Evolutionary conservation across 2,888 invertebrate genomes (phyloP).

Genomic region (Calameuta pallipes): DNA sequence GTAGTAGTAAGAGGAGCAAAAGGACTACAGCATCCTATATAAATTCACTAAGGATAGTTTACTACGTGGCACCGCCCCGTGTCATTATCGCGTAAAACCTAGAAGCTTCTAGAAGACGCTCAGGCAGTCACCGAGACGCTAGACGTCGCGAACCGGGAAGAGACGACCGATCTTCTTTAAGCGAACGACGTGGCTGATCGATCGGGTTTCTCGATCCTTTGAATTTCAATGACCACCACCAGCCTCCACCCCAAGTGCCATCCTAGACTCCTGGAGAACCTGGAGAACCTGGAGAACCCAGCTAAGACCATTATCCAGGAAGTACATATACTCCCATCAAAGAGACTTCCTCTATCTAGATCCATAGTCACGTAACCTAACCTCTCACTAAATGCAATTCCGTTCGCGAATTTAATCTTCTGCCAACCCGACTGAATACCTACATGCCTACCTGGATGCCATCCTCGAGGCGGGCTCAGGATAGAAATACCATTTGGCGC

Average conservation of each 20-base stretch:
- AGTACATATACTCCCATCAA: not conserved
- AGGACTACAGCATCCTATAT: slow-evolving; percentile 32
- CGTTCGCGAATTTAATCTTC: not conserved
- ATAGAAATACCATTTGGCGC: not conserved
- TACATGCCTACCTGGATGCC: not conserved
- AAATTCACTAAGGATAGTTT: slow-evolving; percentile 61
- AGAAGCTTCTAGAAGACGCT: slow-evolving; percentile 24
- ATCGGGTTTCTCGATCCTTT: slow-evolving; percentile 24
- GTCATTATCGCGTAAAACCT: slow-evolving; percentile 55
- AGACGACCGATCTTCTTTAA: slow-evolving; percentile 1
- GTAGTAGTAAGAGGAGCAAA: not conserved
- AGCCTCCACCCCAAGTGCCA: not conserved
- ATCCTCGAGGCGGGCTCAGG: not conserved
- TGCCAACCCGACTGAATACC: not conserved
- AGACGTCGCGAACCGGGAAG: slow-evolving; percentile 12
- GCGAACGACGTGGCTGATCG: not conserved
- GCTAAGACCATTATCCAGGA: not conserved
- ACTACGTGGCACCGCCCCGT: slow-evolving; percentile 60
- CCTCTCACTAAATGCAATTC: not conserved
- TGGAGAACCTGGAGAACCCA: not conserved
- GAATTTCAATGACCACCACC: slow-evolving; percentile 21
- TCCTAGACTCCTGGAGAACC: not conserved
- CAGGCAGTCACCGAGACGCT: slow-evolving; percentile 11
- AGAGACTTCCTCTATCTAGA: not conserved
- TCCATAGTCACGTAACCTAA: not conserved